phyloP scores from a whole-genome alignment of 2,113 vertebrate genomes.

The Eretmodus cyanostictus region DNA sequence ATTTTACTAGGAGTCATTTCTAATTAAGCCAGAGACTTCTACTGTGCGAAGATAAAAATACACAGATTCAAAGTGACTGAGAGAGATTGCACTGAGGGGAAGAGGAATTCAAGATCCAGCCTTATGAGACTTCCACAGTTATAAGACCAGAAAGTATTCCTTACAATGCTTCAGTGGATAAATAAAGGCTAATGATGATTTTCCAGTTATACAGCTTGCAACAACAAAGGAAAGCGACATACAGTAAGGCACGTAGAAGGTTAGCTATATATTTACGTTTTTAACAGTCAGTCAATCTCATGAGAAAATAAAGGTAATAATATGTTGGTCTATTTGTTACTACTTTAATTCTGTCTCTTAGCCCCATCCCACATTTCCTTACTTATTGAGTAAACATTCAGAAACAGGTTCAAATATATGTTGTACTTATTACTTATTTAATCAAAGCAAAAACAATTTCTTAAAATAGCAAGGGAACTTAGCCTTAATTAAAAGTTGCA shows the following conservation, averaged over 20 bases:
- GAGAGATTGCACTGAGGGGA: neutral
- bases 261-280: rapidly evolving
- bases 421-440: neutral
- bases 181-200: neutral
- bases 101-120: neutral
- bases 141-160: neutral
- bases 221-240: neutral
- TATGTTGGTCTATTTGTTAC: neutral
- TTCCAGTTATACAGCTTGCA: neutral
- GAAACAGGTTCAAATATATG: neutral
- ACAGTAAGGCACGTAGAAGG: neutral
- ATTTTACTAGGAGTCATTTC: neutral
- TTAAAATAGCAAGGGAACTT: neutral
- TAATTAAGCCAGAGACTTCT: neutral
- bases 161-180: neutral
- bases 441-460: neutral
- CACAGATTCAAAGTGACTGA: neutral
- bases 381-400: neutral
- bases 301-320: neutral
- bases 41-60: neutral
- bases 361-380: neutral
- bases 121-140: neutral
- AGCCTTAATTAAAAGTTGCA: neutral
- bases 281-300: neutral
- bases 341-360: neutral